Evolutionary conservation across 2,888 invertebrate species (phyloP).

Genomic region (Penaeus monodon): DNA sequence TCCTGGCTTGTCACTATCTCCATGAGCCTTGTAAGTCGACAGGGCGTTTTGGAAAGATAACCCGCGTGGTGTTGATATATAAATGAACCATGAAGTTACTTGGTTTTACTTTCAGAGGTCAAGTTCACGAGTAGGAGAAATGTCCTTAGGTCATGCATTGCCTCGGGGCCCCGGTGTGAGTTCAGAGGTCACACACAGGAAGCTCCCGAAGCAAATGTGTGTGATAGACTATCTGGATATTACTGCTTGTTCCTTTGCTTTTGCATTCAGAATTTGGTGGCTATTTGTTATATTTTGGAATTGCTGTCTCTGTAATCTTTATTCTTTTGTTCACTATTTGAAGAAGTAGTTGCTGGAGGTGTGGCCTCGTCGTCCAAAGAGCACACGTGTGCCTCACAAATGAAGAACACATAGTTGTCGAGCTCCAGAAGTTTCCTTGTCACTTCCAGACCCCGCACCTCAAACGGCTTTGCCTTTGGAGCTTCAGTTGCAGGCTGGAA

Average conservation of each 20-base stretch:
- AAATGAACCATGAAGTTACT: constrained; percentile 4
- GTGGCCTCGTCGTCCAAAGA: constrained; percentile 31
- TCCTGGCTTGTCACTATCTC: too few relatives aligned
- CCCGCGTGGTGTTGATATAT: too few relatives aligned
- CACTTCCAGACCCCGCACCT: constrained; percentile 54
- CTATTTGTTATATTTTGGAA: constrained; percentile 20
- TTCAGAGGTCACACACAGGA: neutral
- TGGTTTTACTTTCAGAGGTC: constrained; percentile 20
- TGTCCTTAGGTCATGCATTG: constrained; percentile 13
- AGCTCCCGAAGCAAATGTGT: neutral
- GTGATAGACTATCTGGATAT: constrained; percentile 6
- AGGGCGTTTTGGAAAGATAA: too few relatives aligned
- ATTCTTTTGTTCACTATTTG: constrained; percentile 48
- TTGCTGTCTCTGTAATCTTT: constrained; percentile 12
- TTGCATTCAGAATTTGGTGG: too few relatives aligned
- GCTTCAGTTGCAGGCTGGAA: constrained; percentile 11
- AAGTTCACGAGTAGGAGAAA: constrained; percentile 36
- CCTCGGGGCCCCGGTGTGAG: constrained; percentile 17
- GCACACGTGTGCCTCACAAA: constrained; percentile 32
- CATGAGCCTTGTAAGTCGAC: too few relatives aligned
- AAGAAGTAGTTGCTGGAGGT: constrained; percentile 45
- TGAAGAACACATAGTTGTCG: constrained; percentile 21
- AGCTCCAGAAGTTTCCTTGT: constrained; percentile 44
- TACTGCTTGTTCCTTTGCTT: neutral
- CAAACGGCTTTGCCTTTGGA: constrained; percentile 31